Base-by-base conservation (phyloP, 2,113 vertebrate genomes). In the Rattus rattus region DNA sequence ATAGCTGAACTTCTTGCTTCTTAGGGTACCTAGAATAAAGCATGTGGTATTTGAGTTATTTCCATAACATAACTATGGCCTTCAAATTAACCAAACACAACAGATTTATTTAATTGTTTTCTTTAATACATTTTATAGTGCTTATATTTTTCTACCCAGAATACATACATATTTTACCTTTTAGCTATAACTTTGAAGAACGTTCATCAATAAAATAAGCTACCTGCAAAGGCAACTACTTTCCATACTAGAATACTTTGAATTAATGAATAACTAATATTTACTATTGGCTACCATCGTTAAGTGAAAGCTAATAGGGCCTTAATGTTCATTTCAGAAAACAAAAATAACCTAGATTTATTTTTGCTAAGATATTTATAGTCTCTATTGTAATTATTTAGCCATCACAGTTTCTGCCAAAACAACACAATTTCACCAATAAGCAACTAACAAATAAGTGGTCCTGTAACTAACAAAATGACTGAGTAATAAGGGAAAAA, bases 361-460 rank as follows among this genome's bases (percentile, higher is more conserved):
- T 33, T 91, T 96, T 91, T 88, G 69, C 91, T 91, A 63, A 92
- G 33, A 95, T 52, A 77, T 75, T 84, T 67, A 84, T 49, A 91
- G 5, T 88, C 10, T 88, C 47, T 47, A 59, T 72, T 86, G 56
- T 12, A 7, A 73, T 69, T 63, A 73, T 36, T 75, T 9, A 54
- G 26, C 63, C 61, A 33, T 83, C 76, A 69, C 22, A 93, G 2
- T 13, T 86, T 95, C 80, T 95, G 47, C 36, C 56, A 47, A 95
- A 92, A 86, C 92, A 73, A 93, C 88, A 85, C 2, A 49, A 47
- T 90, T 56, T 22, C 61, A 49, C 61, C 39, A 72, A 85, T 61
- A 72, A 83, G 28, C 16, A 30, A 30, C n/a, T 59, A 86, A 93
- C 89, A 19, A 94, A 2, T 76, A 6, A 59, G 13, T 86, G 56